These are phyloP conservation scores for Cynopterus brachyotis DNA, from an alignment of 2,113 vertebrate genomes.

Conservation along the genomic window DNA sequence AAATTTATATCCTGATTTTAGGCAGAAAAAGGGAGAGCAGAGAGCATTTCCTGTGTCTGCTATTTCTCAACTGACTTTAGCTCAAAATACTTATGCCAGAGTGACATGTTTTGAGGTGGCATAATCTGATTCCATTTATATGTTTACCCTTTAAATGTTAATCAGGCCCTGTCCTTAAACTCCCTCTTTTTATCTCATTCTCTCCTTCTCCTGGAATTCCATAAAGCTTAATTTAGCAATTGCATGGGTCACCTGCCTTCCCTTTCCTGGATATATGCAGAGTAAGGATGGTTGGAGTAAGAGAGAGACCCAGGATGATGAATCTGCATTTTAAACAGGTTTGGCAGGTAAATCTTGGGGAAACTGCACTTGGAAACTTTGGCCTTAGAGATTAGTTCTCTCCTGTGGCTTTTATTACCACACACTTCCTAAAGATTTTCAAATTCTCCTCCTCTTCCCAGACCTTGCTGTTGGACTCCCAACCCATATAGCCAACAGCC, in stretches of 20 bases:
- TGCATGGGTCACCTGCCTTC: not conserved
- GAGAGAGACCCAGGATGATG: not conserved
- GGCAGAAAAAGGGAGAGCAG: too few species aligned
- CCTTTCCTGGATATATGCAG: not conserved
- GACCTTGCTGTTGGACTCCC: not conserved
- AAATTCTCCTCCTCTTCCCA: not conserved
- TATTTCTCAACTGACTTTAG: not conserved
- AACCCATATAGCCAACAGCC: not conserved
- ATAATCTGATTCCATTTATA: not conserved
- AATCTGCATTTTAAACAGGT: not conserved
- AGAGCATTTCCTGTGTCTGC: not conserved
- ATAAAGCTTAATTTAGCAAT: not conserved
- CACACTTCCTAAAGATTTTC: not conserved
- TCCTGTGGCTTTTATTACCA: not conserved
- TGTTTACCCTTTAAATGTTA: not conserved
- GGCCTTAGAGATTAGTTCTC: not conserved
- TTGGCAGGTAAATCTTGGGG: not conserved
- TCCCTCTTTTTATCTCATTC: not conserved
- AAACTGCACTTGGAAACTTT: not conserved
- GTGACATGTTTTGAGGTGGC: not conserved
- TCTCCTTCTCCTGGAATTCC: not conserved
- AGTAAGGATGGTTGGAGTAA: not conserved
- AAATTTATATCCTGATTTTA: not conserved
- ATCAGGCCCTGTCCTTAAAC: not conserved
- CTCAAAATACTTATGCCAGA: not conserved